These are phyloP conservation scores for Thamnophis sirtalis DNA, from an alignment of 2,113 vertebrate species.

Conservation along the genomic window DNA sequence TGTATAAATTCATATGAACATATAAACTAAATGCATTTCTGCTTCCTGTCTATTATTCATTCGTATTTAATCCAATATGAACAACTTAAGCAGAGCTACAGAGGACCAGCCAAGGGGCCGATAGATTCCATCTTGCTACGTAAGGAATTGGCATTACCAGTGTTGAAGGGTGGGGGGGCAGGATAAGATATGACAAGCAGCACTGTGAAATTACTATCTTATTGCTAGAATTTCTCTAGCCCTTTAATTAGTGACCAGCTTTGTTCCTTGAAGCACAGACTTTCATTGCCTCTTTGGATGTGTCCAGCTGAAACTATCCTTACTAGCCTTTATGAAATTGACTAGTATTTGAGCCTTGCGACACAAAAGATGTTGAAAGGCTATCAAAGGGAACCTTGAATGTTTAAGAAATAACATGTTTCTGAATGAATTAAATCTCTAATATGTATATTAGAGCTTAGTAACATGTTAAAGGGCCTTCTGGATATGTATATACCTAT, in stretches of 20 bases:
- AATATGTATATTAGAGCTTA: neutral
- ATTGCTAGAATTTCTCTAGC: neutral
- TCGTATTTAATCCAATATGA: neutral
- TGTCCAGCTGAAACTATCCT: slow-evolving; percentile 28
- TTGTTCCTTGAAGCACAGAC: neutral
- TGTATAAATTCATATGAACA: neutral
- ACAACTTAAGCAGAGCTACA: neutral
- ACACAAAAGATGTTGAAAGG: slow-evolving; percentile 27
- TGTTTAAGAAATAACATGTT: slow-evolving; percentile 27
- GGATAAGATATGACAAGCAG: accelerated
- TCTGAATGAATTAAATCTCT: slow-evolving; percentile 23
- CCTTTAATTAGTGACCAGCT: slow-evolving; percentile 2
- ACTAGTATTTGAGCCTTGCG: slow-evolving; percentile 30
- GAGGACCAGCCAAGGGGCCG: neutral
- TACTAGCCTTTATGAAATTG: slow-evolving; percentile 52
- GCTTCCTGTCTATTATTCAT: neutral
- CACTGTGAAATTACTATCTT: neutral
- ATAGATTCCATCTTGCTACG: slow-evolving; percentile 8
- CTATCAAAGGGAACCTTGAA: slow-evolving; percentile 35
- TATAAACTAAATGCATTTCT: neutral
- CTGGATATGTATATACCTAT: neutral
- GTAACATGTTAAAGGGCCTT: neutral
- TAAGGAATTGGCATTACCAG: neutral
- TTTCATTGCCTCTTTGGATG: slow-evolving; percentile 35
- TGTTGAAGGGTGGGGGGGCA: neutral